phyloP scores from a whole-genome alignment of 1,140 invertebrate species.

The Pseudomyrmex pallidus region DNA sequence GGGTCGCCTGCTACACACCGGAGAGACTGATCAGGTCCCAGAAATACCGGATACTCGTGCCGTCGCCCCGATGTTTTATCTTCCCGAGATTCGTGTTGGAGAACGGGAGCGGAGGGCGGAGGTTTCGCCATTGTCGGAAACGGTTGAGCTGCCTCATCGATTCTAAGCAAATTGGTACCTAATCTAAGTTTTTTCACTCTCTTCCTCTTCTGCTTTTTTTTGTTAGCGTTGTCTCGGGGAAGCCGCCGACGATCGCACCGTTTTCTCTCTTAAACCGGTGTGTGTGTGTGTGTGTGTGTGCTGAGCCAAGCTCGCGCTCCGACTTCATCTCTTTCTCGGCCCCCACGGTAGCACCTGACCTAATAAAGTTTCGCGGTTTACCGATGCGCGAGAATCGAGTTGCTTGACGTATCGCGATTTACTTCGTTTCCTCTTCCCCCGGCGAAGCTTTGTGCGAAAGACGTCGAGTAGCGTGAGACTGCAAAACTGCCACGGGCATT shows the following conservation, averaged over 20 bases:
- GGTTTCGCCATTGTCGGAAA: slow-evolving; percentile 21
- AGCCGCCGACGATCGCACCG: not conserved
- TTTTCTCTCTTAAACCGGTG: not conserved
- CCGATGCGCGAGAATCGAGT: slow-evolving; percentile 65
- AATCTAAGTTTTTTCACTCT: not conserved
- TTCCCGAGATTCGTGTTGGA: slow-evolving; percentile 39
- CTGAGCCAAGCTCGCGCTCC: no score
- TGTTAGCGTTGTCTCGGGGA: not conserved
- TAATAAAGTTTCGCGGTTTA: slow-evolving; percentile 72
- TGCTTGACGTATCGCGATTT: slow-evolving; percentile 55
- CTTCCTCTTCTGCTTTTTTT: not conserved
- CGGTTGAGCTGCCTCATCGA: slow-evolving; percentile 69
- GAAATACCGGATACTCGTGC: slow-evolving; percentile 78
- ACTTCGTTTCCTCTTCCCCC: slow-evolving; percentile 20
- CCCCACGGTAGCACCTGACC: slow-evolving; percentile 59
- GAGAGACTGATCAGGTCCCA: slow-evolving; percentile 78
- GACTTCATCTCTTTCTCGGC: not conserved
- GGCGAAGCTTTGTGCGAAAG: slow-evolving; percentile 23
- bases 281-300: no score
- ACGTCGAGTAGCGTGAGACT: slow-evolving; percentile 52
- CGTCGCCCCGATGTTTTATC: slow-evolving; percentile 73
- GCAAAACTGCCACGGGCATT: slow-evolving; percentile 49
- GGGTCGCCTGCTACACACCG: slow-evolving; percentile 78
- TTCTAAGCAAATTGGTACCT: slow-evolving; percentile 68
- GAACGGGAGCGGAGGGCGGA: slow-evolving; percentile 40